Evolutionary conservation across 2,113 vertebrate genomes (phyloP).

Genomic region (Gymnorhina tibicen): DNA sequence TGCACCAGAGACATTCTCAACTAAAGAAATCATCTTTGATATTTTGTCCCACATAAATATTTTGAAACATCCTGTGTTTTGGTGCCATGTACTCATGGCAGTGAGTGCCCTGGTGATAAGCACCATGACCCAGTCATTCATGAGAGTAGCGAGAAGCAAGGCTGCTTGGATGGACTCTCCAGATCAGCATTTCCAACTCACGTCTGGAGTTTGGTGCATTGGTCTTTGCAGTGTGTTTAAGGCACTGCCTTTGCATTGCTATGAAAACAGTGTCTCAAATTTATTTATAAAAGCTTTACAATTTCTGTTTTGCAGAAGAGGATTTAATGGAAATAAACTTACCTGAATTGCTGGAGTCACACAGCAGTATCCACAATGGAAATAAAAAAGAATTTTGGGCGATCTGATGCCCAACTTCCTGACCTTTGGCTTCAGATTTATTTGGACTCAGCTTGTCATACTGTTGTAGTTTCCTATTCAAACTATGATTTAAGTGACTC

Average conservation of each 20-base stretch:
- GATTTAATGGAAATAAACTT: background rate
- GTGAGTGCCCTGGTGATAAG: background rate
- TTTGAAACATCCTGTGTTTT: background rate
- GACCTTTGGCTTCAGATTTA: background rate
- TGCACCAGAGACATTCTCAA: background rate
- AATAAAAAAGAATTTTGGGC: background rate
- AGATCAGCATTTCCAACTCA: background rate
- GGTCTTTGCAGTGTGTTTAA: background rate
- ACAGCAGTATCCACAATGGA: background rate
- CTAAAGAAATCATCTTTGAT: background rate
- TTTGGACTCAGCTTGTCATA: background rate
- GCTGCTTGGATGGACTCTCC: background rate
- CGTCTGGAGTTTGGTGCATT: background rate
- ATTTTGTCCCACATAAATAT: background rate
- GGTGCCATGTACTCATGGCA: background rate
- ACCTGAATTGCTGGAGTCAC: background rate
- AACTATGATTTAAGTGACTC: background rate
- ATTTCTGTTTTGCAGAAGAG: background rate
- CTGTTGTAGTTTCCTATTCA: background rate
- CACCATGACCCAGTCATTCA: rapidly evolving
- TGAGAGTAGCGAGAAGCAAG: background rate
- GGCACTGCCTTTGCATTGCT: background rate
- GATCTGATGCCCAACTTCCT: background rate
- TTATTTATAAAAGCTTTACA: background rate
- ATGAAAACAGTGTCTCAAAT: background rate